Evolutionary conservation across 2,113 vertebrate species (phyloP).

Genomic region (Azemiops feae): DNA sequence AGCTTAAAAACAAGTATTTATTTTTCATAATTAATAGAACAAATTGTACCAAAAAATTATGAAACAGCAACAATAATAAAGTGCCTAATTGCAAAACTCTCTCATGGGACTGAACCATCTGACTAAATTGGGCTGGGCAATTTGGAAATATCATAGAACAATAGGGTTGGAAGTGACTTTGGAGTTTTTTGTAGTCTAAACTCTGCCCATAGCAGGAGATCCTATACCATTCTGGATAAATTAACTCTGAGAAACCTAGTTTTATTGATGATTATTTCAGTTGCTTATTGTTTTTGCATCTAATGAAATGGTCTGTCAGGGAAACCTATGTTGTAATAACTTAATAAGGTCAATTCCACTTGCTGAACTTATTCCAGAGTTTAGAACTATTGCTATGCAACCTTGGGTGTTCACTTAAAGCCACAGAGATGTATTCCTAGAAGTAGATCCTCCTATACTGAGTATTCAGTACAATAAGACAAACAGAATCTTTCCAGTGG

Average conservation of each 20-base stretch:
- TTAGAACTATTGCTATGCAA: background rate
- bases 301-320: background rate
- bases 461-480: background rate
- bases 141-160: background rate
- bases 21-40: conserved; percentile 4
- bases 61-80: background rate
- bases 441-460: background rate
- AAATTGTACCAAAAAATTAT: background rate
- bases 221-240: background rate
- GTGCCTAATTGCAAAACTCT: background rate
- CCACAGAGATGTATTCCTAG: background rate
- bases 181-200: background rate
- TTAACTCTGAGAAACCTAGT: background rate
- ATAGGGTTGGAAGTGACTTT: too few relatives aligned
- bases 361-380: background rate
- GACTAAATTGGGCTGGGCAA: background rate
- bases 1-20: background rate
- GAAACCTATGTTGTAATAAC: background rate
- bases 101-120: background rate
- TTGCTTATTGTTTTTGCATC: background rate
- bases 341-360: background rate
- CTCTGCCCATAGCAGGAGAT: background rate
- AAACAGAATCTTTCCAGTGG: background rate
- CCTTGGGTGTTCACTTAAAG: background rate
- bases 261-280: background rate